Base-by-base conservation (phyloP, 2,797 vertebrate genomes). In the Sebastes nivosus region DNA sequence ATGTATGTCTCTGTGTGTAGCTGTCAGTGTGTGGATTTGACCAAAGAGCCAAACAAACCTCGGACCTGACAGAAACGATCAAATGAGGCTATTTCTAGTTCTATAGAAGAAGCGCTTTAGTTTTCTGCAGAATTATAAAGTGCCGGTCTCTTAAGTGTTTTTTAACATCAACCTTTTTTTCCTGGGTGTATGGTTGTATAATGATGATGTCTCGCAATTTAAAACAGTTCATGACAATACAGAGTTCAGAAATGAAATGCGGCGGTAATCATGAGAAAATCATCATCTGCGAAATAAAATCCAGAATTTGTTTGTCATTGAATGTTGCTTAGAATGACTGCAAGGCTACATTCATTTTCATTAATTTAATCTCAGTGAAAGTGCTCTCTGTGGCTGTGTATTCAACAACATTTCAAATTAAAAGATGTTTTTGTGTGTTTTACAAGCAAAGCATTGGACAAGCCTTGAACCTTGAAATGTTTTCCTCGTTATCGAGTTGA, bases 31-130 rank as follows among this genome's bases (percentile, higher is more conserved):
- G 79, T 59, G 42, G 18, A 71, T 50, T 68, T 71, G 60, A 81
- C 27, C 64, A 6, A 24, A 76, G 13, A 83, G 13, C 12, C 32
- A 57, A 69, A 84, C 85, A 86, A 58, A 82, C 55, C 57, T 82
- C 60, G 74, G 68, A 77, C 67, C 64, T 77, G 65, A 30, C 78
- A 83, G 75, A 90, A 34, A 76, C 84, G 72, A 81, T 78, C 67
- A 30, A n/a, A 66, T 60, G 57, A 69, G 30, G 74, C 64, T 80
- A 59, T 30, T n/a, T 20, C 46, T 50, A 50, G 46, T 72, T 61
- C 87, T 57, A 13, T 60, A 69, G 77, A 87, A 75, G 34, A 69
- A n/a, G 67, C 8, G 22, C 42, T 81, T 82, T 60, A 72, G 71
- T 86, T 85, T 80, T 60, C 30, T 46, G 38, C 59, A 85, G 25